A percentile compares a stretch with the other conserved stretches of the same genome.
phyloP scores from a whole-genome alignment of 2,888 invertebrate species.

The Lepidochitona cinerea region DNA sequence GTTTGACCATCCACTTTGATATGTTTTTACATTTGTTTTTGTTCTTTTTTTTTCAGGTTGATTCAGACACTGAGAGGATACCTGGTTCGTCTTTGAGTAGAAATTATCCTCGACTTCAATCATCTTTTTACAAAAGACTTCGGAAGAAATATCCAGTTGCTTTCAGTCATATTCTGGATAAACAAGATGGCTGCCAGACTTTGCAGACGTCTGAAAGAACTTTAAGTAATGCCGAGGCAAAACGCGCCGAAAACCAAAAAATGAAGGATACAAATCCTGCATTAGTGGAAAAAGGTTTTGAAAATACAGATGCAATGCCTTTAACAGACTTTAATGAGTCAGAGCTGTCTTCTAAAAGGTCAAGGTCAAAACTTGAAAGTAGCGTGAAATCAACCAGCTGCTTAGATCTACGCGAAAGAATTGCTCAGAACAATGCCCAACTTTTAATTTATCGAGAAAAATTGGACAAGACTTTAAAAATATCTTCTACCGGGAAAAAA shows the following conservation, averaged over 20 bases:
- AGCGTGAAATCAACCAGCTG: not conserved
- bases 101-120: not conserved
- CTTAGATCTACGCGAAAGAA: not conserved
- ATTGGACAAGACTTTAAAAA: not conserved
- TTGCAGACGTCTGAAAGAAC: not conserved
- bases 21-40: no score
- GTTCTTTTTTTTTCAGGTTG: no score
- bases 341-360: not conserved
- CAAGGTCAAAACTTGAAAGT: not conserved
- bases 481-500: not conserved
- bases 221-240: not conserved
- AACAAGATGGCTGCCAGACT: not conserved
- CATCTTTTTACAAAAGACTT: not conserved
- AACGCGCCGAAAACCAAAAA: not conserved
- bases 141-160: not conserved
- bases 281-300: not conserved
- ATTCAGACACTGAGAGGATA: no score
- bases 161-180: not conserved
- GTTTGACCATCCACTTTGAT: no score
- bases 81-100: not conserved
- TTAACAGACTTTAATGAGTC: not conserved
- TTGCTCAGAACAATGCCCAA: not conserved
- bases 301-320: not conserved
- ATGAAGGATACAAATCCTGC: not conserved
- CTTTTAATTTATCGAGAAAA: not conserved